Evolutionary conservation across 2,888 invertebrate genomes (phyloP).

Genomic region (Notocelia uddmanniana): DNA sequence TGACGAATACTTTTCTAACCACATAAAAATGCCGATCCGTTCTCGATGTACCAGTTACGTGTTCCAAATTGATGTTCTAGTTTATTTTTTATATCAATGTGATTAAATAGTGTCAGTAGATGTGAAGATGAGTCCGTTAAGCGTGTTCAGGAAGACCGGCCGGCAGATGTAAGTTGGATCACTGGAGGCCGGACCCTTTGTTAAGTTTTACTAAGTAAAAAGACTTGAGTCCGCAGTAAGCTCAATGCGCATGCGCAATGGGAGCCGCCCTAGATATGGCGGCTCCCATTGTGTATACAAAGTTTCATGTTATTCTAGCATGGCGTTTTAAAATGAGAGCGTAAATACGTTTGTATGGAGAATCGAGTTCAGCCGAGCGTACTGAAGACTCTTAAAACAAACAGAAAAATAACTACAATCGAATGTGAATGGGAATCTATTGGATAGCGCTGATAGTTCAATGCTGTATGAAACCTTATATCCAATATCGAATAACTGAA

Average conservation of each 20-base stretch:
- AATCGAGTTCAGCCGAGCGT: no score
- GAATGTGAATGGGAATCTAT: background rate
- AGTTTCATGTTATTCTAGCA: no score
- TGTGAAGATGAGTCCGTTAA: slow-evolving; percentile 61
- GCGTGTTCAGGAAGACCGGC: slow-evolving; percentile 59
- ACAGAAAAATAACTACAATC: no score
- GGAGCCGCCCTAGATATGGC: no score
- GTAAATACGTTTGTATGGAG: no score
- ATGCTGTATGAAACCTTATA: slow-evolving; percentile 23
- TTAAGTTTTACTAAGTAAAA: no score
- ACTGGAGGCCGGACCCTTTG: no score
- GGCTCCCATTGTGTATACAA: no score
- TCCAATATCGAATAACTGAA: slow-evolving; percentile 18
- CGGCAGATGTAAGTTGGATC: slow-evolving; percentile 62
- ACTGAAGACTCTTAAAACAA: background rate
- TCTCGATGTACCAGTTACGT: slow-evolving; percentile 10
- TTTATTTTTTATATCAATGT: slow-evolving; percentile 42
- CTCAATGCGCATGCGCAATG: no score
- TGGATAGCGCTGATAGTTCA: background rate
- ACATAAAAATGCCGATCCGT: no score
- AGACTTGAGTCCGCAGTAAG: no score
- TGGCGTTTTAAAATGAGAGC: no score
- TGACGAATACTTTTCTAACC: background rate
- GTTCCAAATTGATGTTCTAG: slow-evolving; percentile 33
- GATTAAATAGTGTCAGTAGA: slow-evolving; percentile 44